Conservation (phyloP, 1,140 invertebrate species). For the Drosophila simulans region DNA sequence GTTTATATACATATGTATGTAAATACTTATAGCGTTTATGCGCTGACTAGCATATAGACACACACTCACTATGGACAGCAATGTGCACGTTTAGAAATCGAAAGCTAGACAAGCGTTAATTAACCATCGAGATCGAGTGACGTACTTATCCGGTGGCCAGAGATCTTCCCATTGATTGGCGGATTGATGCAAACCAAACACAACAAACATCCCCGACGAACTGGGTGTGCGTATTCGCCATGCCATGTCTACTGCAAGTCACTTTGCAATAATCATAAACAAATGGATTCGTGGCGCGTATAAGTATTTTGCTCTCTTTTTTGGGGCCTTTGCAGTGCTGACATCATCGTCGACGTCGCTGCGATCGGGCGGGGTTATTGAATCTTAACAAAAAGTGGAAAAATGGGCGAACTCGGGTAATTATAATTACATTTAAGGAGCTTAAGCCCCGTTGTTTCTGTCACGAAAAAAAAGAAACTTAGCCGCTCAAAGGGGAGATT, state of each 20-base stretch:
- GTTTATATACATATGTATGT: constrained; percentile 12
- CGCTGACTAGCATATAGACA: constrained; percentile 4
- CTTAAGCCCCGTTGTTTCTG: constrained; percentile 7
- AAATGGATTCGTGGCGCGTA: constrained; percentile 60
- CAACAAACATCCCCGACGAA: neutral
- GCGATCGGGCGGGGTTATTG: constrained; percentile 59
- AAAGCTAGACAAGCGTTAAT: constrained; percentile 72
- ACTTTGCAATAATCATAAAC: constrained; percentile 71
- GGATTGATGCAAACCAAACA: constrained; percentile 32
- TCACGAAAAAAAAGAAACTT: constrained; percentile 2
- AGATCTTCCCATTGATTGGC: constrained; percentile 1
- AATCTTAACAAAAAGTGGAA: constrained; percentile 46
- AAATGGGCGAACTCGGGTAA: constrained; percentile 27
- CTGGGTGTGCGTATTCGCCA: constrained; percentile 18
- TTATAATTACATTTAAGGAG: constrained; percentile 39
- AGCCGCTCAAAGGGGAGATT: constrained; percentile 12
- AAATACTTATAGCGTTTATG: constrained; percentile 15
- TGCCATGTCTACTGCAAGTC: constrained; percentile 42
- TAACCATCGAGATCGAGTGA: constrained; percentile 65
- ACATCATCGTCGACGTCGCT: constrained; percentile 52
- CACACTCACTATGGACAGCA: constrained; percentile 1
- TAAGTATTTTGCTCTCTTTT: constrained; percentile 47
- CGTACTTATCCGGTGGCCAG: constrained; percentile 55
- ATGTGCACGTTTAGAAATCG: constrained; percentile 50
- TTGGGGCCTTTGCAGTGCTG: constrained; percentile 53